A percentile compares a stretch with the other conserved stretches of the same genome.
Conservation (phyloP, 2,797 vertebrate species). For the Sebastes minor region DNA sequence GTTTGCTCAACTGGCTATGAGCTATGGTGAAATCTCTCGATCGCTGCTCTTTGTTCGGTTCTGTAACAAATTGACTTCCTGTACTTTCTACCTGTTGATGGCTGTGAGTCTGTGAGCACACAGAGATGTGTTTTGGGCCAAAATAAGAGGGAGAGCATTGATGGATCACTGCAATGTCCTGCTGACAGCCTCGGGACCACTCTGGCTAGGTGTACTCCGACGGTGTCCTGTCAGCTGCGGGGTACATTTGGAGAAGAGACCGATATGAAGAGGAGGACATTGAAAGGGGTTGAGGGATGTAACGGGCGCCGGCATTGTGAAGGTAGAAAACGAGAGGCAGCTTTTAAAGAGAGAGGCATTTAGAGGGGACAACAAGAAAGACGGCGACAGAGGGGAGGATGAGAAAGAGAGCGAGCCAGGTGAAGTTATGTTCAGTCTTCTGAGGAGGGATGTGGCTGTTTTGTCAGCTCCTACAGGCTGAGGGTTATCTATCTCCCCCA, state of each 20-base stretch:
- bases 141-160: slow-evolving; percentile 25
- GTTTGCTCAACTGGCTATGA: background rate
- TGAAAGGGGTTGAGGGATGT: slow-evolving; percentile 53
- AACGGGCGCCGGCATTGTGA: slow-evolving; percentile 33
- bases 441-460: slow-evolving; percentile 59
- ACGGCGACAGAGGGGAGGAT: slow-evolving; percentile 29
- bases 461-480: slow-evolving; percentile 66
- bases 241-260: slow-evolving; percentile 41
- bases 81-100: slow-evolving; percentile 19
- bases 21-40: background rate
- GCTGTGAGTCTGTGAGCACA: background rate
- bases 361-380: slow-evolving; percentile 48
- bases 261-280: slow-evolving; percentile 37
- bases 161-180: slow-evolving; percentile 38
- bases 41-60: background rate
- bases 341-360: slow-evolving; percentile 57
- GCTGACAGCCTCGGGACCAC: slow-evolving; percentile 41
- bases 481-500: slow-evolving; percentile 76
- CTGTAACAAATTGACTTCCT: background rate
- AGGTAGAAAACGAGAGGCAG: slow-evolving; percentile 47
- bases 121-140: background rate
- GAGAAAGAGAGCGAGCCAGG: slow-evolving; percentile 52
- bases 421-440: slow-evolving; percentile 64
- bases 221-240: slow-evolving; percentile 25
- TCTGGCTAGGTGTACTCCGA: slow-evolving; percentile 26